Evolutionary conservation across 2,888 invertebrate genomes (phyloP), one percentile per base, ranked within the genome.

Genomic region (Pegoplata infirma): DNA sequence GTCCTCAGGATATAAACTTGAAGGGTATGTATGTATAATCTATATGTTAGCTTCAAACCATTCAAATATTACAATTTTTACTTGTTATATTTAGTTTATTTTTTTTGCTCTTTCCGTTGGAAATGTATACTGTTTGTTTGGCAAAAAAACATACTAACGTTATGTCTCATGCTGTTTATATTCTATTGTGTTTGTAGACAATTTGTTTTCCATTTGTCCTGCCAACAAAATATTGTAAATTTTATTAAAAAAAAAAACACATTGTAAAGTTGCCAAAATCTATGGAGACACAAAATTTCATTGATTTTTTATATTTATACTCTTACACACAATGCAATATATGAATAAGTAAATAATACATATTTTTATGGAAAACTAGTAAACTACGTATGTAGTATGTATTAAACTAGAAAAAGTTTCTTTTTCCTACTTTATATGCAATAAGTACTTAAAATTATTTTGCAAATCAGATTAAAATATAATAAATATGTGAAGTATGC

Each of bases 121-220:
- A 56, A 44, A 36, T 17, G 12, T 21, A 21, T 23, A 53, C 17
- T 51, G 40, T 66, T 73, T 44, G 40, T 59, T 51, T 19, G 16
- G 16, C 55, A 40, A 32, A 64, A 5, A 19, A 61, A 59, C 16
- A 46, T 59, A 36, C 7, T 16, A 16, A 21, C 12, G 49, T 19
- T 21, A 19, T 49, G 5, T 19, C 49, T 49, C 12, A 12, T 49
- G 17, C 49, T 63, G 63, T 63, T 71, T 55, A 63, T 32, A 74
- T 67, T 53, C 59, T 67, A 61, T 56, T 61, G 49, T 14, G 68
- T 32, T 68, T 19, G 55, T 28, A 75, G 68, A 68, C 67, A 68
- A 75, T 68, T 68, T 75, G 75, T 68, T 75, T 68, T 40, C 47
- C 28, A 75, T 63, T 75, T 75, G 61, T 68, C 75, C 68, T 75